phyloP scores from a whole-genome alignment of 2,888 invertebrate species.

The Pristionchus japonicus region DNA sequence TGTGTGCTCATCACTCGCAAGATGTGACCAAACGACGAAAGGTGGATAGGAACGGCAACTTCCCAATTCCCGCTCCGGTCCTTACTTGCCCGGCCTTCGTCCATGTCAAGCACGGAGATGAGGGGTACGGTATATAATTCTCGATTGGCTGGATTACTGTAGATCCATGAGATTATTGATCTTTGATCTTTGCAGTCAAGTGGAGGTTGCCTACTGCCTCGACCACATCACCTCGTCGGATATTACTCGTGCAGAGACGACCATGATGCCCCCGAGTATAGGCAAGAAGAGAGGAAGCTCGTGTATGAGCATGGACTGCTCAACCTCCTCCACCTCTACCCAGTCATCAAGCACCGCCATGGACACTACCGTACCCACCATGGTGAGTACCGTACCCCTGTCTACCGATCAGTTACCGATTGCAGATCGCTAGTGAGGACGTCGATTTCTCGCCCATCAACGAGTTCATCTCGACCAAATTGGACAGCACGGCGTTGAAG shows the following conservation, averaged over 20 bases:
- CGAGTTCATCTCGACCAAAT: constrained; percentile 29
- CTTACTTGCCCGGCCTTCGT: constrained; percentile 44
- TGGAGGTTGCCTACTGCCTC: constrained; percentile 7
- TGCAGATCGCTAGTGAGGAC: background rate
- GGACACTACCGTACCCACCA: background rate
- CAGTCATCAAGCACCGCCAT: background rate
- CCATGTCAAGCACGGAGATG: constrained; percentile 8
- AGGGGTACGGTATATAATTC: background rate
- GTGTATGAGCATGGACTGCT: constrained; percentile 4
- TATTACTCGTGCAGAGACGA: background rate
- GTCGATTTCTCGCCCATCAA: constrained; percentile 46
- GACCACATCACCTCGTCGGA: constrained; percentile 16
- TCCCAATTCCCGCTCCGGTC: background rate
- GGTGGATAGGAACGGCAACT: constrained; percentile 26
- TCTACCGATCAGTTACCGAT: too few relatives aligned
- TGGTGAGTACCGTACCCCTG: constrained; percentile 2
- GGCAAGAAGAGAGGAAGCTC: constrained; percentile 23
- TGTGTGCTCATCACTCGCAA: constrained; percentile 5
- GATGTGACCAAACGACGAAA: constrained; percentile 9
- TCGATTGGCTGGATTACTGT: background rate
- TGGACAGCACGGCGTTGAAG: constrained; percentile 32
- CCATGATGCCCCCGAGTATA: background rate
- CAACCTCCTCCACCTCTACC: background rate
- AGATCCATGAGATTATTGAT: background rate
- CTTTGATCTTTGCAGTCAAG: background rate